Percentiles rank a stretch among this genome's conserved stretches.
phyloP scores from a whole-genome alignment of 1,140 invertebrate species.

The Drosophila lini region DNA sequence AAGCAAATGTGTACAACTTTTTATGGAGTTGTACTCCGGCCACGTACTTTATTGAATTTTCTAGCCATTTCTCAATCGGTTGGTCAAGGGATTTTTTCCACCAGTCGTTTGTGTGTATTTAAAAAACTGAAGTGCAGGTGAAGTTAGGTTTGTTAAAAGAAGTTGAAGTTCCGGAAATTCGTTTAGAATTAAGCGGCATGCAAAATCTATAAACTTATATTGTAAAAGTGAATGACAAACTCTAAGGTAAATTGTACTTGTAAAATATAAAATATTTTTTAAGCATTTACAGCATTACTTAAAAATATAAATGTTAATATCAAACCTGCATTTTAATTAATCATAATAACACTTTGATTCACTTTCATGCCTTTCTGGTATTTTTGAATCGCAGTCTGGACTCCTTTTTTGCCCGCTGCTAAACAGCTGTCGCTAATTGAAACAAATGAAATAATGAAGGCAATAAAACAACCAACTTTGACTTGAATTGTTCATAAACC shows the following conservation, averaged over 20 bases:
- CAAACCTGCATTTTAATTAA: constrained; percentile 9
- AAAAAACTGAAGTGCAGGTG: not conserved
- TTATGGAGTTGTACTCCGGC: constrained; percentile 14
- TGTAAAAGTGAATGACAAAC: too few species aligned
- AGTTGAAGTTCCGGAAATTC: not conserved
- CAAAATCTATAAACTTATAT: too few species aligned
- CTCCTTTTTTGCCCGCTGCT: constrained; percentile 12
- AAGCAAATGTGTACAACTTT: constrained; percentile 19
- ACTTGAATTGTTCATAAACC: constrained; percentile 53
- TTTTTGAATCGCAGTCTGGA: constrained; percentile 21
- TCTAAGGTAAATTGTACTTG: too few species aligned
- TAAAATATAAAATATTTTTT: too few species aligned
- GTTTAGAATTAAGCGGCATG: too few species aligned
- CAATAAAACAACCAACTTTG: constrained; percentile 54
- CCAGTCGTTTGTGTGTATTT: not conserved
- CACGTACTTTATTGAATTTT: constrained; percentile 50
- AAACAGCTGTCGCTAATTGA: constrained; percentile 55
- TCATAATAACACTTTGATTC: constrained; percentile 36
- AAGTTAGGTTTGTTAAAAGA: not conserved
- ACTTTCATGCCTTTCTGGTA: constrained; percentile 5
- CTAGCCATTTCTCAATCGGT: constrained; percentile 9
- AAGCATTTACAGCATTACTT: not conserved
- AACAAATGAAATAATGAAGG: constrained; percentile 57
- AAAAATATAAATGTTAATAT: not conserved
- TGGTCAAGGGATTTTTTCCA: constrained; percentile 1